Conservation (phyloP, 1,140 invertebrate species). For the Drosophila pachea region DNA sequence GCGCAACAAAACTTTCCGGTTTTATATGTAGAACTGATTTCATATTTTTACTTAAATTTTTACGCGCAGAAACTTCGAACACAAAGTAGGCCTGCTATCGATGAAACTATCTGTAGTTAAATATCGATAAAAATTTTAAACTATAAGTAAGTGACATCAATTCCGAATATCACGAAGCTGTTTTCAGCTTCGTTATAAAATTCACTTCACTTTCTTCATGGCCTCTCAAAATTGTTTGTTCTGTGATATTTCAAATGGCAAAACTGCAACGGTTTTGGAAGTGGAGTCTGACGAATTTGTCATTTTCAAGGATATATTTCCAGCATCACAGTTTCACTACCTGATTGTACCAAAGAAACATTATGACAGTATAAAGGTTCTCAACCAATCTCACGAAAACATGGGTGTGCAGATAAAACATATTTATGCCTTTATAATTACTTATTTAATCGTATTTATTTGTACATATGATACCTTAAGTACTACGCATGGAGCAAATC, state of each 20-base stretch:
- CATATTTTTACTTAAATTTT: neutral
- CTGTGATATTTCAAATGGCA: conserved; percentile 84
- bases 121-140: neutral
- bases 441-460: neutral
- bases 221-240: conserved; percentile 82
- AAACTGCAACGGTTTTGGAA: conserved; percentile 81
- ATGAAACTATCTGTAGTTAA: neutral
- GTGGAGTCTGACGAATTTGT: conserved; percentile 88
- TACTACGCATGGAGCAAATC: conserved; percentile 39
- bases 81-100: conserved; percentile 2
- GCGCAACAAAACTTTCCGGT: neutral
- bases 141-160: neutral
- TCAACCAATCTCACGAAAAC: conserved; percentile 83
- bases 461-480: neutral
- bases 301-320: conserved; percentile 91
- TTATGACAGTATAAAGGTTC: conserved; percentile 85
- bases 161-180: conserved; percentile 9
- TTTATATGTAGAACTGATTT: neutral
- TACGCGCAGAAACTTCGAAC: neutral
- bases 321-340: conserved; percentile 89
- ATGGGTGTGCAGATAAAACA: conserved; percentile 80
- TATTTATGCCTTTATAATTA: neutral
- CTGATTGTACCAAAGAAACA: conserved; percentile 89
- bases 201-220: neutral
- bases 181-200: neutral